Evolutionary conservation across 2,888 invertebrate genomes (phyloP).

Genomic region (Pristionchus entomophagus): DNA sequence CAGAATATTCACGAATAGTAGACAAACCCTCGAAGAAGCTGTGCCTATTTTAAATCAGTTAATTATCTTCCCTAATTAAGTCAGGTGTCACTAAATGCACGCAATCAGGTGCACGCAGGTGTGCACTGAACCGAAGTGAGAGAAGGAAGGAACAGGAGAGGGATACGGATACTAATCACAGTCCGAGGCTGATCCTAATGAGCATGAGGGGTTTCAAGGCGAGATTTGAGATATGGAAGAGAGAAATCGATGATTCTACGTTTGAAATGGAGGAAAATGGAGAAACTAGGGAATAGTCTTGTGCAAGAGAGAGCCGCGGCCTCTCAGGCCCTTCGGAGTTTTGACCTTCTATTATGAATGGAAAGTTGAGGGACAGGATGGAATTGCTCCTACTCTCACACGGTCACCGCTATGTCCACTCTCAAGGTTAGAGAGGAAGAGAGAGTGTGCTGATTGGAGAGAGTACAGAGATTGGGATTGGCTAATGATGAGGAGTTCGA

Average conservation of each 20-base stretch:
- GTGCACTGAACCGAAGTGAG: background rate
- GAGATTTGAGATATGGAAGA: background rate
- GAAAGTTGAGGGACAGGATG: slow-evolving; percentile 25
- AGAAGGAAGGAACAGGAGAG: background rate
- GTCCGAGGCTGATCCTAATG: background rate
- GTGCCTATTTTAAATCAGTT: no score
- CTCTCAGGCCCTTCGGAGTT: background rate
- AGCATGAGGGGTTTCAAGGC: background rate
- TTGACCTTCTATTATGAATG: slow-evolving; percentile 42
- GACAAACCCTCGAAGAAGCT: no score
- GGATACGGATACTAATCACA: slow-evolving; percentile 21
- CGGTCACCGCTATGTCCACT: slow-evolving; percentile 8
- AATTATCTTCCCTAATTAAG: background rate
- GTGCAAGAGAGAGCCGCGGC: background rate
- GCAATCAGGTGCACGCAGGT: slow-evolving; percentile 9
- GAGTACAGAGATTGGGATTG: background rate
- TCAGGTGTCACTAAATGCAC: background rate
- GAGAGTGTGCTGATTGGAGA: background rate
- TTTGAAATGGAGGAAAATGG: background rate
- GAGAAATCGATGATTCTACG: background rate
- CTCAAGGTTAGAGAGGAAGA: background rate
- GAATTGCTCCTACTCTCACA: background rate
- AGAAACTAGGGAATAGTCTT: background rate
- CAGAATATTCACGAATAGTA: no score
- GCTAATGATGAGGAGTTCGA: background rate